Percentiles rank a stretch among this genome's conserved stretches.
Conservation (phyloP, 2,888 invertebrate species). For the Pinctada fucata region DNA sequence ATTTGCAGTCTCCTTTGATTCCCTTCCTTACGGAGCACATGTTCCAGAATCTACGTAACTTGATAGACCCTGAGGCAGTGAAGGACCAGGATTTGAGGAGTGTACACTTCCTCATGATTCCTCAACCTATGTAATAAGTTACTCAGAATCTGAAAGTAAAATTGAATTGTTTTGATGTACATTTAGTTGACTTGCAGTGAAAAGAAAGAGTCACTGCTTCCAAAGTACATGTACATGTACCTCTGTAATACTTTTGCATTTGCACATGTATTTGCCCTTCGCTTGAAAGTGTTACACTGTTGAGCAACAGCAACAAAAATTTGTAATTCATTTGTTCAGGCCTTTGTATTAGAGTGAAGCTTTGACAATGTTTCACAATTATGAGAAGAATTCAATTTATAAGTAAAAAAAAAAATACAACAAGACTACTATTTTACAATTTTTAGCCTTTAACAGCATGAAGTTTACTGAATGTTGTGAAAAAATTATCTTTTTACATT, state of each 20-base stretch:
- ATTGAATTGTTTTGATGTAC: background rate
- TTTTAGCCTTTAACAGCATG: too few species aligned
- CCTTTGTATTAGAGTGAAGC: too few species aligned
- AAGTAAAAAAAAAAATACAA: too few species aligned
- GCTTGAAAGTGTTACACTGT: too few species aligned
- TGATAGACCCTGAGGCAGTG: slow-evolving; percentile 78
- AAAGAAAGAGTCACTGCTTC: background rate
- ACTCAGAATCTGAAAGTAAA: background rate
- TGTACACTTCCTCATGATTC: slow-evolving; percentile 94
- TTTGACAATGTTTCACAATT: too few species aligned
- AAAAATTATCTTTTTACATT: slow-evolving; percentile 8
- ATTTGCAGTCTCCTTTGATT: slow-evolving; percentile 89
- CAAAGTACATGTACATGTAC: background rate
- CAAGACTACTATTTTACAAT: too few species aligned
- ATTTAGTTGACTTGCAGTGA: background rate
- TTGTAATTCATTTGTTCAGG: too few species aligned
- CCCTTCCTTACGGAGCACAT: slow-evolving; percentile 97
- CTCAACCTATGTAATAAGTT: slow-evolving; percentile 80
- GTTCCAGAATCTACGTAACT: slow-evolving; percentile 89
- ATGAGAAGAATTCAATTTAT: too few species aligned
- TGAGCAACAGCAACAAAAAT: too few species aligned
- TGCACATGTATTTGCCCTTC: too few species aligned
- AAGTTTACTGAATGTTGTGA: too few species aligned
- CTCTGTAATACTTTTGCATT: too few species aligned
- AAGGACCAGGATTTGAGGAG: slow-evolving; percentile 80